A percentile compares a stretch with the other conserved stretches of the same genome.
These are phyloP conservation scores for Halichoerus grypus DNA, from an alignment of 2,113 vertebrate genomes.

Conservation along the genomic window DNA sequence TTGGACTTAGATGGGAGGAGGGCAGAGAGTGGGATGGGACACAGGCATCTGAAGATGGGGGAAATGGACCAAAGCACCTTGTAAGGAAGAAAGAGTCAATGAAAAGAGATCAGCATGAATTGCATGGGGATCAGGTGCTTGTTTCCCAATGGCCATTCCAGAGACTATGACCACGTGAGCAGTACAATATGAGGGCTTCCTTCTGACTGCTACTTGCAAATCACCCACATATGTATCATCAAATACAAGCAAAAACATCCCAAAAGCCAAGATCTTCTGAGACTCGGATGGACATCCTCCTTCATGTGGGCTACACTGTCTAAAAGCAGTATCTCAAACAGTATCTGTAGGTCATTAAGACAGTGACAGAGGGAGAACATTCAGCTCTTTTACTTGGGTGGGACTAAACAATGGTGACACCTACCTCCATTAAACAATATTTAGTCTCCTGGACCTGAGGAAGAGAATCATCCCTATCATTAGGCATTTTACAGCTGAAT, in stretches of 20 bases:
- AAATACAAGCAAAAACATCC: not conserved
- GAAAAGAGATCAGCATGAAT: not conserved
- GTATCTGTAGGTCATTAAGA: not conserved
- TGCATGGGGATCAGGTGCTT: not conserved
- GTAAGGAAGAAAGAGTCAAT: accelerated
- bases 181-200: not conserved
- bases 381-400: not conserved
- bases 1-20: not conserved
- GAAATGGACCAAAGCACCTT: not conserved
- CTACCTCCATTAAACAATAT: not conserved
- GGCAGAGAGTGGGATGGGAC: not conserved
- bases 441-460: not conserved
- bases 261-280: not conserved
- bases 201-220: not conserved
- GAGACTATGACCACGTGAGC: not conserved
- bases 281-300: not conserved
- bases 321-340: not conserved
- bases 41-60: not conserved
- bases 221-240: not conserved
- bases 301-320: not conserved
- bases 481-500: not conserved
- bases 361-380: not conserved
- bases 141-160: not conserved
- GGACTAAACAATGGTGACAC: not conserved
- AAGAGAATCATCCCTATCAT: not conserved